phyloP scores from a whole-genome alignment of 1,140 invertebrate genomes.

The Leptopilina clavipes region DNA sequence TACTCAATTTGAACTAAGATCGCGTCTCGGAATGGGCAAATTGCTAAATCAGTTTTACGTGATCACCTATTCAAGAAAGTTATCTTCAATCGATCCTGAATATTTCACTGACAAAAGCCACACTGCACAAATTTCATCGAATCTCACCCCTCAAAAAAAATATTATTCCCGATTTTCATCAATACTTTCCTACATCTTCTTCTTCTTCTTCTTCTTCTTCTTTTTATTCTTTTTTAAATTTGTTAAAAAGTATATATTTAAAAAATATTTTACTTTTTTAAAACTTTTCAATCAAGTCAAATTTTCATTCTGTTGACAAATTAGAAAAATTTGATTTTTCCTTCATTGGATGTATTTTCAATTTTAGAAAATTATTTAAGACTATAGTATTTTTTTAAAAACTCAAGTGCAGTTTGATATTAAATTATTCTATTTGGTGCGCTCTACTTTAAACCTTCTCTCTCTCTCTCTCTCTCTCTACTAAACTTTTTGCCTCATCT shows the following conservation, averaged over 20 bases:
- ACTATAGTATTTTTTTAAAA: no score
- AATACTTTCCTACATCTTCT: no score
- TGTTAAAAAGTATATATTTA: neutral
- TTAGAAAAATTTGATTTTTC: no score
- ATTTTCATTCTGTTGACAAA: no score
- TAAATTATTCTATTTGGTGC: neutral
- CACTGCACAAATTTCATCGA: constrained; percentile 53
- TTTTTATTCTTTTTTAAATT: neutral
- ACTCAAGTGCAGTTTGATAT: neutral
- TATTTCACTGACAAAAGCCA: constrained; percentile 59
- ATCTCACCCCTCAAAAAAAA: neutral
- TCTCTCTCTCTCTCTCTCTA: no score
- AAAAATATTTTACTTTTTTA: no score
- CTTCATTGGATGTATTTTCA: neutral
- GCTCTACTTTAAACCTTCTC: neutral
- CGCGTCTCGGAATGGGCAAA: constrained; percentile 72
- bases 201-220: no score
- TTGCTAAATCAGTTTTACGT: constrained; percentile 76
- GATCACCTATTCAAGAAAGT: constrained; percentile 76
- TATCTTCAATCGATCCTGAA: constrained; percentile 67
- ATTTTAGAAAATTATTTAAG: neutral
- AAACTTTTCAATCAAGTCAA: no score
- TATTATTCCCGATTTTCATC: neutral
- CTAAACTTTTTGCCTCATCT: no score
- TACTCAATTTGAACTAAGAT: constrained; percentile 76